Evolutionary conservation across 2,888 invertebrate genomes (phyloP), one percentile per base, ranked within the genome.

Genomic region (Crepidodera aurea): DNA sequence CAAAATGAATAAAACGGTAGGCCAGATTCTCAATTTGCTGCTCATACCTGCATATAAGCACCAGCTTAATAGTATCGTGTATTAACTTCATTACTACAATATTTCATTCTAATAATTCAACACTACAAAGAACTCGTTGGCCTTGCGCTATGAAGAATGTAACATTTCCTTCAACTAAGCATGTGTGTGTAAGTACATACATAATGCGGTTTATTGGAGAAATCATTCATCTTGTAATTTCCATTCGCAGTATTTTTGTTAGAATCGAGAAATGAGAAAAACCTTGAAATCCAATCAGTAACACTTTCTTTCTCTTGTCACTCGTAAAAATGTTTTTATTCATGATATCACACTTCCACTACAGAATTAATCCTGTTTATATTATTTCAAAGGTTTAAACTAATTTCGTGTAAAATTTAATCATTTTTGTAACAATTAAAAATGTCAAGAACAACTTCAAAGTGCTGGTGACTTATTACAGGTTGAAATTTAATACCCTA

Each of bases 81-180:
- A 51, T 58, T 29, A 40, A 42, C 42, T 22, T 44, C 32, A 51
- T 39, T 40, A 42, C 32, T 51, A 51, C 40, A 40, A 53, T 46
- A 48, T 60, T 46, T 55, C 51, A 51, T 60, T 56, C 51, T 56
- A 64, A 63, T 63, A 63, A 51, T 46, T 46, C 51, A 51, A 46
- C 55, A 54, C 39, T 18, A 55, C 61, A 51, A 61, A 55, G 58
- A 61, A 65, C 58, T 40, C 29, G 64, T 58, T 54, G 64, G 27
- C 64, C 64, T 65, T 65, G 64, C 29, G 46, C 46, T 34, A 48
- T 16, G 29, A 58, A 61, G 54, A 59, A 60, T 55, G 59, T 39
- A 61, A 61, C 58, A 61, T 65, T 65, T 61, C 44, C 64, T 59
- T 53, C 56, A 61, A 55, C 55, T 65, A 50, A 51, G 40, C 46